These are phyloP conservation scores for Euwallacea similis DNA, from an alignment of 1,140 invertebrate genomes.

Conservation along the genomic window DNA sequence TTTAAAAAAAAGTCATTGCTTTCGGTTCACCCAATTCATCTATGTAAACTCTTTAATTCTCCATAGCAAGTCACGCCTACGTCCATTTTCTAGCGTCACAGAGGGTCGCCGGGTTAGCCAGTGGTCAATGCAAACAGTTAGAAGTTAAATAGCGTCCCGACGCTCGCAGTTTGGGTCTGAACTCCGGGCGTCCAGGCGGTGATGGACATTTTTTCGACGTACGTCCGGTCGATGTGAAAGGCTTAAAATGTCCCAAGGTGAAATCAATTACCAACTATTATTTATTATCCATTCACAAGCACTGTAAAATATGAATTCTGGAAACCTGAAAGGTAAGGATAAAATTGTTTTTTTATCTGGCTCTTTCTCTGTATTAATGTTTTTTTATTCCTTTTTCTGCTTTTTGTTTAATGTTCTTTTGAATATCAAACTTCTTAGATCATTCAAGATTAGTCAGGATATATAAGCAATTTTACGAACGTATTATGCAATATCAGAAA, in stretches of 20 bases:
- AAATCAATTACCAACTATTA: slow-evolving; percentile 1
- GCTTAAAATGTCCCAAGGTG: slow-evolving; percentile 17
- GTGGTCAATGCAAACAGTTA: slow-evolving; percentile 21
- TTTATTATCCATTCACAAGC: not conserved
- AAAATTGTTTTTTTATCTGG: not conserved
- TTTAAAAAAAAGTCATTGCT: too few relatives aligned
- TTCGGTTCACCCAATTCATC: too few relatives aligned
- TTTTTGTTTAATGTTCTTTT: too few relatives aligned
- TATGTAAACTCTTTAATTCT: too few relatives aligned
- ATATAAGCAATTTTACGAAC: too few relatives aligned
- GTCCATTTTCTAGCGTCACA: too few relatives aligned
- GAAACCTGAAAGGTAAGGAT: not conserved
- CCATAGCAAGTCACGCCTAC: too few relatives aligned
- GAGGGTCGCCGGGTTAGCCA: slow-evolving; percentile 15
- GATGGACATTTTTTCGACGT: not conserved
- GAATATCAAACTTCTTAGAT: too few relatives aligned
- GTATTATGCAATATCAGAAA: not conserved
- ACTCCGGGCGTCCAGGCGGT: not conserved
- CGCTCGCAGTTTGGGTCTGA: not conserved
- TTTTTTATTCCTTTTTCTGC: too few relatives aligned
- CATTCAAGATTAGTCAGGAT: too few relatives aligned
- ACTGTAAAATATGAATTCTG: not conserved
- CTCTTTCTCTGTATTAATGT: not conserved
- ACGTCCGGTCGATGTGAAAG: slow-evolving; percentile 7
- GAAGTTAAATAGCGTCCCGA: slow-evolving; percentile 2